These are phyloP conservation scores for Parotocinclus haroldoi DNA, from an alignment of 2,797 vertebrate genomes.

Conservation along the genomic window DNA sequence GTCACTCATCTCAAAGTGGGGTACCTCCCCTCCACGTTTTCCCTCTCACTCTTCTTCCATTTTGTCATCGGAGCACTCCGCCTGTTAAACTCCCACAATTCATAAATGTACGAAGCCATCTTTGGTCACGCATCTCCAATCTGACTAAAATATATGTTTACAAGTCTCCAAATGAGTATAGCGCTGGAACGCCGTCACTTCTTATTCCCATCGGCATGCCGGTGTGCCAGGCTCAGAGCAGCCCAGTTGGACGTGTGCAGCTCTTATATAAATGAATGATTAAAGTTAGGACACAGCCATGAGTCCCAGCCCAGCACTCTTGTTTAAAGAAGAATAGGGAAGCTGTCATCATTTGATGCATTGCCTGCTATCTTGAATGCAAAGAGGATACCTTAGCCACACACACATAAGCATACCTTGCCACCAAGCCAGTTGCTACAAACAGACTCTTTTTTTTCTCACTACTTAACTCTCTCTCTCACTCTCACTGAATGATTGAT, in stretches of 20 bases:
- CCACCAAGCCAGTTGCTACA: constrained; percentile 34
- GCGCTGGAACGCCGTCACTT: constrained; percentile 60
- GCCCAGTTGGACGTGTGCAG: constrained; percentile 57
- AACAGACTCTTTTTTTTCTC: constrained; percentile 26
- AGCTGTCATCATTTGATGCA: constrained; percentile 79
- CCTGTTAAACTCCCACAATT: constrained; percentile 65
- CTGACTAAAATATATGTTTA: constrained; percentile 76
- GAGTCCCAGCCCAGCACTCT: constrained; percentile 67
- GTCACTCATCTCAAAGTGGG: constrained; percentile 44
- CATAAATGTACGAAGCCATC: constrained; percentile 62
- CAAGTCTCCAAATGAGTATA: constrained; percentile 74
- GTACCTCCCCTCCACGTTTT: constrained; percentile 16
- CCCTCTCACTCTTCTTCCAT: constrained; percentile 47
- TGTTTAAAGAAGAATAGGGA: constrained; percentile 74
- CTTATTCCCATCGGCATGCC: constrained; percentile 52
- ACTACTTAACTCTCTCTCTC: constrained; percentile 5
- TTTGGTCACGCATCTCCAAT: constrained; percentile 60
- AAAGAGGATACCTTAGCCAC: constrained; percentile 58
- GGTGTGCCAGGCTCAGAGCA: constrained; percentile 29
- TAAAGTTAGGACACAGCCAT: constrained; percentile 73
- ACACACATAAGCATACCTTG: constrained; percentile 25
- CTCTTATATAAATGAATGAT: constrained; percentile 82
- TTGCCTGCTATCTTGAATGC: constrained; percentile 71
- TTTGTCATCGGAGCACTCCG: constrained; percentile 37
- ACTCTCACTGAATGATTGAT: constrained; percentile 46